Base-by-base conservation (phyloP, 2,888 invertebrate species). In the Heliconius charithonia region DNA sequence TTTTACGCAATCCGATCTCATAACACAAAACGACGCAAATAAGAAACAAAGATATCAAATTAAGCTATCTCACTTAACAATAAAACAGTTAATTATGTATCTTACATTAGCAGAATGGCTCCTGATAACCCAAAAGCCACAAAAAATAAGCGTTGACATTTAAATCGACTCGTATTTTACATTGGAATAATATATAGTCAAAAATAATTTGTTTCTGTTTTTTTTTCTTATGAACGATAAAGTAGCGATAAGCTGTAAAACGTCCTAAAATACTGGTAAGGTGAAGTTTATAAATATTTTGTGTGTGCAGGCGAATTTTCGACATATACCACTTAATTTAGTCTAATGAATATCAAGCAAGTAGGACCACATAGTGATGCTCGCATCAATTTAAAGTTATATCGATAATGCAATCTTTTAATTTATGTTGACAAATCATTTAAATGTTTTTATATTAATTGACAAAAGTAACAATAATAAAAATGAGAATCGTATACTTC, bases 261-360 rank as follows among this genome's bases (percentile, higher is more conserved):
- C 85, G 82, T 85, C 86, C 87, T 86, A 88, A 90, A 87, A 85
- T 86, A 87, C 81, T 82, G 80, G 87, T 87, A 88, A 89, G 89
- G 89, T 87, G 85, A 84, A 86, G 89, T 92, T 91, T 92, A 92
- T 91, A 92, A 92, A 93, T 93, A 92, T 93, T 93, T 93, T 90
- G 90, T 90, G 87, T 89, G 86, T 76, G 82, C 88, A 83, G 88
- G 88, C 88, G 88, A 90, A 90, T 88, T 91, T 93, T 92, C 93
- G 93, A 94, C 93, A 93, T 93, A 94, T 94, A 94, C 92, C 90
- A 92, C 93, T 94, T 94, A 93, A 94, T 94, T 93, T 93, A 91
- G 91, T 90, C 92, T 93, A 94, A 94, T 93, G 92, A 94, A 92
- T 90, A 88, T 90, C 82, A 90, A 93, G 41, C 74, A 65, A 69